Percentiles rank a stretch among this genome's conserved stretches.
These are phyloP conservation scores for Lynx canadensis DNA, from an alignment of 2,113 vertebrate species.

Conservation along the genomic window DNA sequence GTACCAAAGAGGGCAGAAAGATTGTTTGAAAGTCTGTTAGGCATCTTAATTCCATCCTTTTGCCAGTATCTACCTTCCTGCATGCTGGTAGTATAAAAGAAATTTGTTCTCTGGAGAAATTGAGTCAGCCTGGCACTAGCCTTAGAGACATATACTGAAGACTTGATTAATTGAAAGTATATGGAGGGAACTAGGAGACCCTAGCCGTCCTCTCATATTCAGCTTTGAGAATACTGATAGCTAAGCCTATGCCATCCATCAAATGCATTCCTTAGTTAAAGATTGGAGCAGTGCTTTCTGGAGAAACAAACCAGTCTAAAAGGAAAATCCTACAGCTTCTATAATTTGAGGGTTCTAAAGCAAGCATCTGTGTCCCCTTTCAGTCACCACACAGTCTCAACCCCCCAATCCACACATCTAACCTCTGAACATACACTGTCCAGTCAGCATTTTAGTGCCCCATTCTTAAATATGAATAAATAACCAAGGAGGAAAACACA, in stretches of 20 bases:
- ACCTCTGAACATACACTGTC: neutral
- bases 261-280: neutral
- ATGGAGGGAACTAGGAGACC: neutral
- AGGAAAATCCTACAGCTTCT: neutral
- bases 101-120: neutral
- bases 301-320: neutral
- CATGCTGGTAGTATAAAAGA: neutral
- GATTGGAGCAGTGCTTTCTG: neutral
- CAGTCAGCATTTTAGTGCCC: neutral
- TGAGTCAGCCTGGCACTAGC: neutral
- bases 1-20: neutral
- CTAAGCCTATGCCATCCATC: neutral
- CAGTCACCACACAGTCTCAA: neutral
- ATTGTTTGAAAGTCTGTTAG: neutral
- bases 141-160: neutral
- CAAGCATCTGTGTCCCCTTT: neutral
- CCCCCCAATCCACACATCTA: neutral
- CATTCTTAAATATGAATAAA: neutral
- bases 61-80: neutral
- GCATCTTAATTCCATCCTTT: neutral
- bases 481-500: neutral
- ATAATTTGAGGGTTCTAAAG: neutral
- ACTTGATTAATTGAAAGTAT: neutral
- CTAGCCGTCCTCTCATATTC: neutral
- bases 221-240: neutral